Evolutionary conservation across 2,797 vertebrate species (phyloP), one percentile per base, ranked within the genome.

Genomic region (Hypotaenidia philippensis): DNA sequence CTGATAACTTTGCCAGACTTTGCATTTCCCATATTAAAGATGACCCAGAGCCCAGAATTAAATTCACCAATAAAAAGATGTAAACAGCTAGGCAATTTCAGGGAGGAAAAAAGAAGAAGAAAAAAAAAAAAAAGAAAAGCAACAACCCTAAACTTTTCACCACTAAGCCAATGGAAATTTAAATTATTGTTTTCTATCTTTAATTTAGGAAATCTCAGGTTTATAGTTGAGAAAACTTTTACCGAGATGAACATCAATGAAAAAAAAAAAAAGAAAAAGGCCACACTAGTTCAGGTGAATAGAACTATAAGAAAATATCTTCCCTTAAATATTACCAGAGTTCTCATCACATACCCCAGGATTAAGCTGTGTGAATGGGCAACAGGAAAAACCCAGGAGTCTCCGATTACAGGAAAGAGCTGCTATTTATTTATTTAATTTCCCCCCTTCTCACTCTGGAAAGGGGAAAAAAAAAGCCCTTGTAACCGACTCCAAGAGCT

Each of bases 381-480:
- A 94, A 96, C 98, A 97, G 98, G 97, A 98, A 98, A 98, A 98
- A 98, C 98, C 98, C 99, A 98, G 98, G 98, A 98, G 98, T 99
- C 99, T 99, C 98, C 29, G 25, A 97, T 99, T 99, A 98, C 99
- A 99, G 98, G 99, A 99, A 99, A 99, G 98, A 98, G 98, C 98
- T 97, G 96, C 92, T 98, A 92, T 95, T 98, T 98, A 98, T 98
- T 98, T 98, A 98, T 98, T 98, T 98, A 98, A 98, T 98, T 97
- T 31, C 94, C 94, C 97, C 32, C 26, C 97, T 97, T 97, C 97
- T 89, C 84, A 71, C 72, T 95, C 91, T 95, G 53, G 75, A 91
- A 64, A 31, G 27, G 19, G 13, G 27, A 10, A 29, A 29, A 52
- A 23, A 90, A 78, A 81, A 63, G 34, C 90, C 98, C 98, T 97